phyloP scores from a whole-genome alignment of 2,113 vertebrate genomes.

The Herpetotheres cachinnans region DNA sequence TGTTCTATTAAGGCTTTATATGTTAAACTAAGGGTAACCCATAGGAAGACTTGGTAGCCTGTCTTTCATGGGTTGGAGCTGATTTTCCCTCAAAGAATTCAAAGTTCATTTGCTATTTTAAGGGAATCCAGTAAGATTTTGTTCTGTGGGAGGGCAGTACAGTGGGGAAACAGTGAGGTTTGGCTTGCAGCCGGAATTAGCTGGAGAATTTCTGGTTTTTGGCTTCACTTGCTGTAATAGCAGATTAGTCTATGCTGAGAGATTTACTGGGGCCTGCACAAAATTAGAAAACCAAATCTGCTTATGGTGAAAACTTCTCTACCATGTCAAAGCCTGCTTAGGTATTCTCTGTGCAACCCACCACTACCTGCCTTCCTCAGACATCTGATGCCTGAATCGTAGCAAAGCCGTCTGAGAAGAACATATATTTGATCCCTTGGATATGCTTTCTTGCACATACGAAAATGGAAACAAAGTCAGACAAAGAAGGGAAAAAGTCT shows the following conservation, averaged over 20 bases:
- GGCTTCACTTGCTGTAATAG: neutral
- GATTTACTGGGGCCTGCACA: neutral
- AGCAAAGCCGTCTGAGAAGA: neutral
- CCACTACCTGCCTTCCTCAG: neutral
- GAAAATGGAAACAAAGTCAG: neutral
- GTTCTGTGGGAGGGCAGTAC: neutral
- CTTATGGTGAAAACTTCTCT: neutral
- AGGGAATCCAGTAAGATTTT: neutral
- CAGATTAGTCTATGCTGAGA: neutral
- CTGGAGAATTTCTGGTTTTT: constrained; percentile 25
- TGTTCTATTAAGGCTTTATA: neutral
- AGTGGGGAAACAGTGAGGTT: neutral
- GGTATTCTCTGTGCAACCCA: neutral
- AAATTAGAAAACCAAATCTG: constrained; percentile 33
- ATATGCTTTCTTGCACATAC: neutral
- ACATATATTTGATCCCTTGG: neutral
- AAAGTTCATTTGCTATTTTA: constrained; percentile 31
- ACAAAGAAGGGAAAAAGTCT: neutral
- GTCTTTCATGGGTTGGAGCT: neutral
- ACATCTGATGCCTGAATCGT: neutral
- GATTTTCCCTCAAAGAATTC: neutral
- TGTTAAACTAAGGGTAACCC: neutral
- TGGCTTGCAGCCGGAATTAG: constrained; percentile 6
- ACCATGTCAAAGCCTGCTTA: neutral
- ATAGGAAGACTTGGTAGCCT: neutral